These are phyloP conservation scores for Probosciger aterrimus DNA, from an alignment of 2,113 vertebrate species.

Conservation along the genomic window DNA sequence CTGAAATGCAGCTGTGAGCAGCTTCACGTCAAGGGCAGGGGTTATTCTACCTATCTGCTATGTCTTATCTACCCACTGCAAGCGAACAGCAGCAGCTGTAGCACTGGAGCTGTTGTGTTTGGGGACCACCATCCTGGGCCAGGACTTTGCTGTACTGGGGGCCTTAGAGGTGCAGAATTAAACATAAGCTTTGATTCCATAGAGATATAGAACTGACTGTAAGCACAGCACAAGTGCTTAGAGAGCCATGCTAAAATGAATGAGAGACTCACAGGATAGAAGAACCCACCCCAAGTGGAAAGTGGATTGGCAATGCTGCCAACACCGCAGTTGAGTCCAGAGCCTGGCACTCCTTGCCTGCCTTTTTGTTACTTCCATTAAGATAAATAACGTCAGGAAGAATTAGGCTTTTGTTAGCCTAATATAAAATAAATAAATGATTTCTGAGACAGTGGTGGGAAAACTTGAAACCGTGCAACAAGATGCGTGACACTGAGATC, in stretches of 20 bases:
- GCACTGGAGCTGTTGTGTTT: neutral
- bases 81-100: neutral
- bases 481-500: fast-evolving
- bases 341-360: neutral
- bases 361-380: neutral
- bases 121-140: too few relatives aligned
- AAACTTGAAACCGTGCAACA: neutral
- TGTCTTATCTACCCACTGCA: neutral
- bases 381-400: neutral
- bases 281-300: neutral
- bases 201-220: neutral
- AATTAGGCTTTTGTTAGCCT: neutral
- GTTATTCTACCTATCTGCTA: neutral
- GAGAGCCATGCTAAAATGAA: fast-evolving
- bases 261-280: fast-evolving
- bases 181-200: neutral
- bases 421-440: neutral
- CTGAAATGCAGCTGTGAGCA: neutral
- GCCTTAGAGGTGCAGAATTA: neutral
- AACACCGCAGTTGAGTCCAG: fast-evolving
- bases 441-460: neutral
- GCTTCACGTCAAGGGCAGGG: neutral
- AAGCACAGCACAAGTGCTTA: neutral
- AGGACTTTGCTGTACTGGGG: neutral
- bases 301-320: neutral